Conservation (phyloP, 2,888 invertebrate species). For the Monopis laevigella region DNA sequence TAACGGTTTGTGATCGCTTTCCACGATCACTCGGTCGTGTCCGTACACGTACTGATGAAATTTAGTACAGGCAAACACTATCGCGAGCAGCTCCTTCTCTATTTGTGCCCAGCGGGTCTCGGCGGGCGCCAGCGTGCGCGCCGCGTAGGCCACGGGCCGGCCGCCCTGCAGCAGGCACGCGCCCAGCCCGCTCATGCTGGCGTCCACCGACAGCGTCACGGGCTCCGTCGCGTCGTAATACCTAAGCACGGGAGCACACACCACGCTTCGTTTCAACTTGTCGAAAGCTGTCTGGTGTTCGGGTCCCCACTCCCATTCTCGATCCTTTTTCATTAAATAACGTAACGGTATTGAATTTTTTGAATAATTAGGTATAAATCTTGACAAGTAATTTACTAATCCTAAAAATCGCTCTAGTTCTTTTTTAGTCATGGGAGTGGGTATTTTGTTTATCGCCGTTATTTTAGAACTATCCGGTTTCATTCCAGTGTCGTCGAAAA, state of each 20-base stretch:
- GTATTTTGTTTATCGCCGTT: no score
- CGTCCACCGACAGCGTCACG: conserved; percentile 17
- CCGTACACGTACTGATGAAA: conserved; percentile 22
- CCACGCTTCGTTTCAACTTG: conserved; percentile 6
- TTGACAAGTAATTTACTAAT: conserved; percentile 14
- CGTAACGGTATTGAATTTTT: conserved; percentile 9
- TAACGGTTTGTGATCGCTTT: conserved; percentile 29
- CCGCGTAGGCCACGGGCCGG: conserved; percentile 15
- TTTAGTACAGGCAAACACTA: conserved; percentile 17
- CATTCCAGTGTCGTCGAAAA: no score
- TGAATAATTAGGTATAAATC: conserved; percentile 13
- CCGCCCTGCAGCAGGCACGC: conserved; percentile 15
- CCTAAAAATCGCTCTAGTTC: no score
- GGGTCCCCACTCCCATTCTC: conserved; percentile 11
- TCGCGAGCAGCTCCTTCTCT: conserved; percentile 20
- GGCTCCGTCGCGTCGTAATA: conserved; percentile 13
- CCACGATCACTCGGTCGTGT: conserved; percentile 21
- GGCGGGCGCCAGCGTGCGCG: conserved; percentile 17
- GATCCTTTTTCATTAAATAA: conserved; percentile 13
- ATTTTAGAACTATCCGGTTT: no score
- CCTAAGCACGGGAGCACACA: conserved; percentile 12
- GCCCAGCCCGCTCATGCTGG: conserved; percentile 14
- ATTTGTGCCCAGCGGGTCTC: conserved; percentile 18
- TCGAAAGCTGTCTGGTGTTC: conserved; percentile 12
- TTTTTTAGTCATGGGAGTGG: no score